Evolutionary conservation across 1,140 invertebrate genomes (phyloP).

Genomic region (Mylabris phalerata): DNA sequence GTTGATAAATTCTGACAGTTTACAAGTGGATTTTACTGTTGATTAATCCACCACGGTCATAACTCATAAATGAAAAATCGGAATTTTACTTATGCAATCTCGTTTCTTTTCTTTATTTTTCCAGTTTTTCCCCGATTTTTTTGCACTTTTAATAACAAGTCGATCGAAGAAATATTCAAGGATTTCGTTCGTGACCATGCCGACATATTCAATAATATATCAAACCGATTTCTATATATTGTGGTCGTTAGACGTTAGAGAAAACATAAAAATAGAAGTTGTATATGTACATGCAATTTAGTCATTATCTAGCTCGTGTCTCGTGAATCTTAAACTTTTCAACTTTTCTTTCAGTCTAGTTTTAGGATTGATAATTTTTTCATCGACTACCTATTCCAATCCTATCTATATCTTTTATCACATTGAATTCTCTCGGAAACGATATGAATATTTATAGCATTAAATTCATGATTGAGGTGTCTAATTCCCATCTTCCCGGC

Average conservation of each 20-base stretch:
- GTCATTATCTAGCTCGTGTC: conserved; percentile 15
- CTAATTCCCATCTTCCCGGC: conserved; percentile 2
- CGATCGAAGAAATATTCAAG: conserved; percentile 1
- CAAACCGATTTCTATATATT: conserved; percentile 13
- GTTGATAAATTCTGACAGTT: no score
- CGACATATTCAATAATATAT: conserved; percentile 14
- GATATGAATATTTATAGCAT: conserved; percentile 22
- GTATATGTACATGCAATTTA: conserved; percentile 15
- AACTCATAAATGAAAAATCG: no score
- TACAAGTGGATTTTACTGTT: no score
- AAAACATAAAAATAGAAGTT: conserved; percentile 11
- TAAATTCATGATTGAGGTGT: conserved; percentile 21
- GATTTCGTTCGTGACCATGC: conserved; percentile 5
- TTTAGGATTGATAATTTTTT: conserved; percentile 2
- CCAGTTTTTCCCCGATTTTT: no score
- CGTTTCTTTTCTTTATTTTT: no score
- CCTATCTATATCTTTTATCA: conserved; percentile 8
- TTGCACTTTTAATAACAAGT: no score
- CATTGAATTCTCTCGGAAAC: conserved; percentile 14
- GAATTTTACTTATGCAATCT: no score
- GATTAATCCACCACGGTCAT: no score
- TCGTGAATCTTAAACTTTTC: conserved; percentile 15
- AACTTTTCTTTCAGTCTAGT: conserved; percentile 11
- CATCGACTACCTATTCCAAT: no score
- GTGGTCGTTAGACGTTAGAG: conserved; percentile 11